These are phyloP conservation scores for Caenorhabditis inopinata DNA, from an alignment of 1,140 invertebrate species.

Conservation along the genomic window DNA sequence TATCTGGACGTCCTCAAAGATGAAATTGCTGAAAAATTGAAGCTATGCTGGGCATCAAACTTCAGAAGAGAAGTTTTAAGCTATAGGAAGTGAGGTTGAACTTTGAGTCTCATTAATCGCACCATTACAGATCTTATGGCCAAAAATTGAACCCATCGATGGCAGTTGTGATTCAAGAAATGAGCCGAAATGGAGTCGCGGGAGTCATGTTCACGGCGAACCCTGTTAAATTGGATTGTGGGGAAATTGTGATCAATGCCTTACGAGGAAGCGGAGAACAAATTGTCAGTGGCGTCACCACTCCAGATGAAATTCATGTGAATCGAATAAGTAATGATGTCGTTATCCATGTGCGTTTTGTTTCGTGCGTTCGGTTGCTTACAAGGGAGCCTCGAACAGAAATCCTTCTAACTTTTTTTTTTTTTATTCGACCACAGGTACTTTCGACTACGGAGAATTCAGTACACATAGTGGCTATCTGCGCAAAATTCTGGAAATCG, in stretches of 20 bases:
- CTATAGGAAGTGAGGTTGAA: conserved; percentile 69
- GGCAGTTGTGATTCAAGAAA: conserved; percentile 79
- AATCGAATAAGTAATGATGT: neutral
- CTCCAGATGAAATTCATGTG: conserved; percentile 51
- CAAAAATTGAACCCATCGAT: conserved; percentile 73
- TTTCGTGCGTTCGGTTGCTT: too few relatives aligned
- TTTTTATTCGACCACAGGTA: too few relatives aligned
- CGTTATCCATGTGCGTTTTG: conserved; percentile 5
- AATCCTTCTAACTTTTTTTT: too few relatives aligned
- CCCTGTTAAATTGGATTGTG: conserved; percentile 74
- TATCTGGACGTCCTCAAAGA: conserved; percentile 72
- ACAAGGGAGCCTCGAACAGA: too few relatives aligned
- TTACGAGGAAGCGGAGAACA: conserved; percentile 80
- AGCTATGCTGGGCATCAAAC: conserved; percentile 79
- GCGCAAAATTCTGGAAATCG: too few relatives aligned
- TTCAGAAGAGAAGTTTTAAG: conserved; percentile 76
- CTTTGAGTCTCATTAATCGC: neutral
- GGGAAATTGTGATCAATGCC: conserved; percentile 75
- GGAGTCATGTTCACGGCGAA: conserved; percentile 79
- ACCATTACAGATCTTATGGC: conserved; percentile 71
- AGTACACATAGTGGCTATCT: too few relatives aligned
- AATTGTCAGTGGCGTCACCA: conserved; percentile 58
- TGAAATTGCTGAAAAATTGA: conserved; percentile 71
- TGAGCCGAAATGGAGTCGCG: conserved; percentile 75
- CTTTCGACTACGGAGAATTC: too few relatives aligned